Conservation (phyloP, 2,888 invertebrate species). For the Clivina fossor region DNA sequence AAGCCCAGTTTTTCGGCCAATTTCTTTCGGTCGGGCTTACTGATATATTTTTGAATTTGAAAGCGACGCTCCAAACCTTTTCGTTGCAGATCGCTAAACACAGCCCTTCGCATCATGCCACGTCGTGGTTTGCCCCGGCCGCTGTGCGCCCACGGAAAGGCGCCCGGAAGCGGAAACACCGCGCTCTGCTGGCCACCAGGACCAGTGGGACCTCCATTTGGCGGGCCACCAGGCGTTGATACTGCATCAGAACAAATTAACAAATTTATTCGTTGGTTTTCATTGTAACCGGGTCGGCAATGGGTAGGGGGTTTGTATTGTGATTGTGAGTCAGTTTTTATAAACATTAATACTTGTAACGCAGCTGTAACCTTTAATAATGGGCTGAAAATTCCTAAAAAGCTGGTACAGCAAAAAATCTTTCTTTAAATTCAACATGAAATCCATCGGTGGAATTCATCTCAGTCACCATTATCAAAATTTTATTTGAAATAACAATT, state of each 20-base stretch:
- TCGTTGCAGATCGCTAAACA: constrained; percentile 90
- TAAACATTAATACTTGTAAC: no score
- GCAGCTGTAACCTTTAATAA: no score
- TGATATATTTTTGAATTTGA: constrained; percentile 97
- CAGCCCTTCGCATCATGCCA: constrained; percentile 96
- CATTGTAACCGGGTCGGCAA: no score
- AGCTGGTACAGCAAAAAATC: no score
- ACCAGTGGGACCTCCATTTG: constrained; percentile 26
- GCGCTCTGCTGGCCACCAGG: constrained; percentile 50
- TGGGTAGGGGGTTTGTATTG: no score
- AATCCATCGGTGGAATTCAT: no score
- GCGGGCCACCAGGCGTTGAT: constrained; percentile 54
- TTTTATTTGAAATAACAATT: no score
- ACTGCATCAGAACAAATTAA: constrained; percentile 47
- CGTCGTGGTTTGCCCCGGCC: constrained; percentile 90
- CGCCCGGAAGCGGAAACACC: constrained; percentile 54
- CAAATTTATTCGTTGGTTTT: background rate
- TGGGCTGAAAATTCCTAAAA: no score
- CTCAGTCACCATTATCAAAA: no score
- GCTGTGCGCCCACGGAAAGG: constrained; percentile 89
- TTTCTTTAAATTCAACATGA: no score
- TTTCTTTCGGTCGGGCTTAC: constrained; percentile 97
- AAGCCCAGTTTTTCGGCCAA: constrained; percentile 93
- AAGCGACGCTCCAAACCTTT: constrained; percentile 95
- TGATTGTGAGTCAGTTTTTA: no score